Base-by-base conservation (phyloP, 2,113 vertebrate species). In the Poecilia latipinna region DNA sequence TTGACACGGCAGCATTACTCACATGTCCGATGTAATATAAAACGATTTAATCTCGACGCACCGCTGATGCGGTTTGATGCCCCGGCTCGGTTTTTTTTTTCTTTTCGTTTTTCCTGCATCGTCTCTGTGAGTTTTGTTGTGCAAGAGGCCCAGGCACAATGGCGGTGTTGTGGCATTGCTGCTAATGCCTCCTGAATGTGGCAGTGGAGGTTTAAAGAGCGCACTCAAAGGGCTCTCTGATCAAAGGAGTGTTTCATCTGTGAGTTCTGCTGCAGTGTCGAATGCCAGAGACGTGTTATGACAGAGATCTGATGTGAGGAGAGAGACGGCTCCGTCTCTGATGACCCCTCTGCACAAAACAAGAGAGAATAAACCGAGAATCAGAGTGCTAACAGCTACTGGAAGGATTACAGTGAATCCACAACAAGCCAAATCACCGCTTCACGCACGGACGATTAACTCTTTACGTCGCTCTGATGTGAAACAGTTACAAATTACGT, bases 161-260 rank as follows among this genome's bases (percentile, higher is more conserved):
- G 74, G 68, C 1, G 51, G 82, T 69, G 86, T 84, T 88, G 88
- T 90, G 89, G 75, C 69, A 65, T 72, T 22, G 76, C 69, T 66
- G 83, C 84, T 75, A 83, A 84, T 84, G 82, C 89, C 85, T 83
- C 75, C 83, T 86, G 89, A 90, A 91, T 90, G 77, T 86, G 79
- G 85, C 87, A 75, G 84, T 28, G 61, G 81, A 86, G 85, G 82
- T 90, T 88, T 88, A 90, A 82, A 88, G 77, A 83, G 88, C 33
- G n/a, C 74, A 82, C 90, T 93, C 90, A 91, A 91, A 93, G 88
- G 88, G 71, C 83, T 84, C 1, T 29, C 82, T 88, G 90, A 91
- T 91, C 90, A 93, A 91, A 91, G 88, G 74, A 87, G 68, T 68
- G 84, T 91, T 91, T 91, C 90, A 91, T 93, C 89, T 90, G 88